Conservation (phyloP, 1,140 invertebrate genomes). For the Scaptomyza pallida region DNA sequence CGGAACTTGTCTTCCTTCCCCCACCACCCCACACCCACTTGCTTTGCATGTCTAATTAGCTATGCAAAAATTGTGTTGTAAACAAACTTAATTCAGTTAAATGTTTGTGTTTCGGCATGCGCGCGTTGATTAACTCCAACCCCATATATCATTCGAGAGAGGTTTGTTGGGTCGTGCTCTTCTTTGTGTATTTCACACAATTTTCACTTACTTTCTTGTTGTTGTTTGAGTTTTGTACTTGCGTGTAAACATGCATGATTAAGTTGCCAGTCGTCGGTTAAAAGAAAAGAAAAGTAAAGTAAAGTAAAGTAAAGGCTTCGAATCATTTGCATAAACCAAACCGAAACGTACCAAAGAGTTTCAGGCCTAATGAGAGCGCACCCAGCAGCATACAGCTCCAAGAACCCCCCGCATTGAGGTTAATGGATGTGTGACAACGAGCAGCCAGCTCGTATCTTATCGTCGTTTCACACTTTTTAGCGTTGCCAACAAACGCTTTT, state of each 20-base stretch:
- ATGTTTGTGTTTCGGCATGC: conserved; percentile 76
- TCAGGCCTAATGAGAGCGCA: conserved; percentile 37
- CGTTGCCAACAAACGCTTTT: conserved; percentile 30
- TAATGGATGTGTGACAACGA: conserved; percentile 44
- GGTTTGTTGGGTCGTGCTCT: conserved; percentile 1
- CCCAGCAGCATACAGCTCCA: background rate
- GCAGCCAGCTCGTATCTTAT: conserved; percentile 33
- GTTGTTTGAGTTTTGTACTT: conserved; percentile 77
- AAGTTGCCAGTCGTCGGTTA: conserved; percentile 53
- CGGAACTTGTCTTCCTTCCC: background rate
- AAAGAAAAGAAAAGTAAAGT: conserved; percentile 25
- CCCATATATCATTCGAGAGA: background rate
- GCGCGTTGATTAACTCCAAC: conserved; percentile 66
- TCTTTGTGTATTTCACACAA: conserved; percentile 37
- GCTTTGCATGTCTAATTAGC: conserved; percentile 64
- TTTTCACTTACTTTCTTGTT: conserved; percentile 60
- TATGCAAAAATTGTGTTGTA: conserved; percentile 75
- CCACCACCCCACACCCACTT: background rate
- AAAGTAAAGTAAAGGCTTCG: conserved; percentile 10
- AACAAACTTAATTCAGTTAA: conserved; percentile 81
- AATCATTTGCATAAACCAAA: conserved; percentile 62
- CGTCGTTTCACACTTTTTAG: conserved; percentile 45
- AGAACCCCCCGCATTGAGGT: conserved; percentile 8
- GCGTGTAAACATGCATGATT: conserved; percentile 81
- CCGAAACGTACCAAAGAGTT: background rate